Evolutionary conservation across 1,140 invertebrate species (phyloP), one percentile per base, ranked within the genome.

Genomic region (Apis dorsata): DNA sequence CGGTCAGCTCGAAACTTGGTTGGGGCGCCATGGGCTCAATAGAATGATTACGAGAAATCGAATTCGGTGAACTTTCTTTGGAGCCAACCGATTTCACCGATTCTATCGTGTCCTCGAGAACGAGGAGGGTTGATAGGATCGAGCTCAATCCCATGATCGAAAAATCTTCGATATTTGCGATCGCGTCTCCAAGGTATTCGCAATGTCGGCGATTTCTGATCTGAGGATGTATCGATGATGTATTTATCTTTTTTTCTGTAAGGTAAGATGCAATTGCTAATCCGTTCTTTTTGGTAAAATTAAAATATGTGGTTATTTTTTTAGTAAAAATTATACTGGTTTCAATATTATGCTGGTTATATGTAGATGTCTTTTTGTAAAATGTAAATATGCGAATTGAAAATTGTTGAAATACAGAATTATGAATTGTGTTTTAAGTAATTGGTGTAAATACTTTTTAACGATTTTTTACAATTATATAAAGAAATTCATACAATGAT

Each of bases 11-110:
- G 59, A 60, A 80, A 80, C 51, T 83, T 74, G 34, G 34, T 28
- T 3, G 34, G 34, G 55, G 73, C 60, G 68, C 44, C 66, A 24
- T 15, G 1, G 11, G 15, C 51, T 57, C 81, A 51, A 79, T 78
- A 51, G 81, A 78, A 83, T 72, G 81, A 83, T 83, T 66, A 72
- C 68, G 28, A 62, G n/a, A 68, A 83, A 83, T 78, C 68, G 76
- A 71, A 72, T 82, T 70, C 57, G 49, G 24, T n/a, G 65, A 55
- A 82, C 57, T 82, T 82, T 21, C 53, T 53, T 57, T 55, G 55
- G 74, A 49, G 44, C 76, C 80, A 69, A 77, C 73, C 80, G 73
- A 77, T 69, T 82, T 65, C 65, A 28, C 74, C 34, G 65, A 60
- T 60, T 59, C 44, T 69, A 76, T 55, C 72, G 53, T 21, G 34